Evolutionary conservation across 2,113 vertebrate species (phyloP).

Genomic region (Phylloscopus whistleri): DNA sequence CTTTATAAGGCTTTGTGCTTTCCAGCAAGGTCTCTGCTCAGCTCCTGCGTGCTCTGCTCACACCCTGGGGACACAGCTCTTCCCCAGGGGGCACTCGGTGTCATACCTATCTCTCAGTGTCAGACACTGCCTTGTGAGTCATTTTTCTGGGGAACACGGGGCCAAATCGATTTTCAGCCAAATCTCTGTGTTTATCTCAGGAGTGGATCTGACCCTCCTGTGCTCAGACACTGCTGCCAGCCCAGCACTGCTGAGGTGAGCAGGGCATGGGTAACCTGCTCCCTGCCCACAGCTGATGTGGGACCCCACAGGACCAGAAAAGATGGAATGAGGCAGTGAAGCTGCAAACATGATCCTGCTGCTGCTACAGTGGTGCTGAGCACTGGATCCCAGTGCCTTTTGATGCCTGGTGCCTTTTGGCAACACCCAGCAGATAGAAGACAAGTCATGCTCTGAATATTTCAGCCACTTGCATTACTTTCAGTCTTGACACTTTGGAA

Average conservation of each 20-base stretch:
- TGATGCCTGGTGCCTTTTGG: neutral
- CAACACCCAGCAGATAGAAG: neutral
- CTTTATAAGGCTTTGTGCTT: conserved; percentile 55
- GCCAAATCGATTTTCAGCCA: neutral
- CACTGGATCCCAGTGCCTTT: neutral
- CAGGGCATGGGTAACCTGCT: fast-evolving
- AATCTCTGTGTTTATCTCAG: neutral
- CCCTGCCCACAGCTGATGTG: neutral
- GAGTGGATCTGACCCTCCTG: neutral
- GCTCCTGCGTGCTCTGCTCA: neutral
- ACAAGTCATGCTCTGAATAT: neutral
- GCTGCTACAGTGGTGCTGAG: neutral
- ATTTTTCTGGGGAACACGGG: neutral
- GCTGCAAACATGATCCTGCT: neutral
- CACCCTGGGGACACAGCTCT: neutral
- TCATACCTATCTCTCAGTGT: neutral
- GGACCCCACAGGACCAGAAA: neutral
- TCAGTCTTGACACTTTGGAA: neutral
- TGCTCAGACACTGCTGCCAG: neutral
- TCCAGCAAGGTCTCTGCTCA: neutral
- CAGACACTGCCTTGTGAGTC: neutral
- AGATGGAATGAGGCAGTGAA: neutral
- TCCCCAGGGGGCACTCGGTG: neutral
- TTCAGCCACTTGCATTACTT: neutral
- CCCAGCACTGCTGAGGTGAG: neutral